Conservation (phyloP, 2,797 vertebrate species). For the Zenarchopterus dispar region DNA sequence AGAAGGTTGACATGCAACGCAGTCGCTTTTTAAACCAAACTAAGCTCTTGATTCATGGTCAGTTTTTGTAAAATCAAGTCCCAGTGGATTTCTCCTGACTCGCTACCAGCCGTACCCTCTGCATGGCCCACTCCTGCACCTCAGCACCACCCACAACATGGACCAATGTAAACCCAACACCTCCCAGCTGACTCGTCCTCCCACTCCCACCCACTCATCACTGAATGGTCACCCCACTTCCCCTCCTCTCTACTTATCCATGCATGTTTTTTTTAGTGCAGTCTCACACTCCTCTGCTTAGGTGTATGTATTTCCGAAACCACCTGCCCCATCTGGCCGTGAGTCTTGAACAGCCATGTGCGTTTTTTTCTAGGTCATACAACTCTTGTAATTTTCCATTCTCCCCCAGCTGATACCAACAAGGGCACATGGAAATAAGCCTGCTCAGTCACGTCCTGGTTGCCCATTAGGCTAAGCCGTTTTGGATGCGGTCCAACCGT, state of each 20-base stretch:
- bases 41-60: no score
- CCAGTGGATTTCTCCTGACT: neutral
- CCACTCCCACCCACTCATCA: slow-evolving; percentile 19
- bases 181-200: slow-evolving; percentile 34
- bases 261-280: slow-evolving; percentile 44
- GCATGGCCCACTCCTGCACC: slow-evolving; percentile 24
- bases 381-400: slow-evolving; percentile 74
- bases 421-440: slow-evolving; percentile 6
- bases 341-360: slow-evolving; percentile 24
- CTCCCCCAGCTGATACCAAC: slow-evolving; percentile 43
- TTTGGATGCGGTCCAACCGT: slow-evolving; percentile 18
- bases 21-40: no score
- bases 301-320: slow-evolving; percentile 36
- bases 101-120: slow-evolving; percentile 35
- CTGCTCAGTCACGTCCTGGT: slow-evolving; percentile 20
- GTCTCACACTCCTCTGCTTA: slow-evolving; percentile 13
- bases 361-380: slow-evolving; percentile 38
- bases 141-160: slow-evolving; percentile 64
- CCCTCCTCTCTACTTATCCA: slow-evolving; percentile 38
- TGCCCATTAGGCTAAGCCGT: slow-evolving; percentile 27
- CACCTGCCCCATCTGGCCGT: slow-evolving; percentile 44
- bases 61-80: slow-evolving; percentile 11
- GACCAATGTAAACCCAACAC: slow-evolving; percentile 68
- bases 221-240: slow-evolving; percentile 21
- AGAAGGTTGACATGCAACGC: no score